Conservation (phyloP, 2,113 vertebrate species). For the Rhynchomys soricoides region DNA sequence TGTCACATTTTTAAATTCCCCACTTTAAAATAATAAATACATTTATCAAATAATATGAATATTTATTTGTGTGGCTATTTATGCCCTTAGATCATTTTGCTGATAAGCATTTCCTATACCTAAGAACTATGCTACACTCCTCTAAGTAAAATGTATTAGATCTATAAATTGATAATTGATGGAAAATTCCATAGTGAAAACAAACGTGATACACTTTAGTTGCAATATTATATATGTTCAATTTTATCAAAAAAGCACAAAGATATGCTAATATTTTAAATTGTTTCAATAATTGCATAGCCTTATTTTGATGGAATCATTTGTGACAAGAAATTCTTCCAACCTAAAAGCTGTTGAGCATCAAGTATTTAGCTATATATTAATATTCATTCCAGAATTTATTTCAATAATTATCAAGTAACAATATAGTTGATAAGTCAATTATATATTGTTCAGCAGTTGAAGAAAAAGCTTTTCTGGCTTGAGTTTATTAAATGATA, state of each 20-base stretch:
- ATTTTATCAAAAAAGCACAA: background rate
- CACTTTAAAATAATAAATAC: too few species aligned
- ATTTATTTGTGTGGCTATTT: background rate
- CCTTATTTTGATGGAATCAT: background rate
- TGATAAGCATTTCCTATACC: background rate
- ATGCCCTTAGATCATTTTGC: background rate
- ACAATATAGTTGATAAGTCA: background rate
- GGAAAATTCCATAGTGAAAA: background rate
- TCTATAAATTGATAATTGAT: background rate
- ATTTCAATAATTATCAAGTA: background rate
- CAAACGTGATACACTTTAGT: background rate
- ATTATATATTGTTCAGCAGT: background rate
- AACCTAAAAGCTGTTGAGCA: background rate
- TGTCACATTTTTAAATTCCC: background rate
- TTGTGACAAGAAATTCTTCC: background rate
- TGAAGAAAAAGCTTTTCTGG: background rate
- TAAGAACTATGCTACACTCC: background rate
- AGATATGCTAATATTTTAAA: background rate
- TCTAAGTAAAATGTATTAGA: background rate
- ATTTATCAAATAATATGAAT: background rate
- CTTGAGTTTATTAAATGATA: background rate
- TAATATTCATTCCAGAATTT: background rate
- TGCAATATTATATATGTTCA: background rate
- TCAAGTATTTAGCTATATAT: background rate
- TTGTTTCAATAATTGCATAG: background rate